phyloP scores from a whole-genome alignment of 2,888 invertebrate species.

The Netelia virgata region DNA sequence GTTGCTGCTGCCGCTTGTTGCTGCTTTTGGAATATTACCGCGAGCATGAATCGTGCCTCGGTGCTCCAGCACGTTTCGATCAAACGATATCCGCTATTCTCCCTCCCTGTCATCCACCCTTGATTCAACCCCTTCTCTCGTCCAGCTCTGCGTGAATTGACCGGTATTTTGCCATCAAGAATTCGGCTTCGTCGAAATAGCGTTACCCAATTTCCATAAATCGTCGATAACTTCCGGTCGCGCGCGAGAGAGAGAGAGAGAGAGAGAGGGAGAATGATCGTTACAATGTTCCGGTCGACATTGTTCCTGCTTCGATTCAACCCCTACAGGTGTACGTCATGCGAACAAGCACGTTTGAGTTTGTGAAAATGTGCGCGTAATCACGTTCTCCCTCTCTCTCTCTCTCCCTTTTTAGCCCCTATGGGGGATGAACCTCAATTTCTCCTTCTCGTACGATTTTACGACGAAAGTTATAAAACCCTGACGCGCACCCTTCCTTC shows the following conservation, averaged over 20 bases:
- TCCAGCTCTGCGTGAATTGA: background rate
- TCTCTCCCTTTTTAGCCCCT: too few relatives aligned
- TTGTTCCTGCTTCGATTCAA: background rate
- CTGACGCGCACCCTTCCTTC: conserved; percentile 8
- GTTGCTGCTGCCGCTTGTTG: conserved; percentile 37
- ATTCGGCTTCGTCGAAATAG: conserved; percentile 59
- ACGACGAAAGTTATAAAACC: conserved; percentile 15
- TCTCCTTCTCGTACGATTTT: conserved; percentile 9
- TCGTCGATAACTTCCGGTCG: conserved; percentile 66
- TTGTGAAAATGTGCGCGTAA: too few relatives aligned
- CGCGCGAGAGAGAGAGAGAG: background rate
- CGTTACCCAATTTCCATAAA: conserved; percentile 69
- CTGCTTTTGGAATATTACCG: conserved; percentile 24
- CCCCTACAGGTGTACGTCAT: background rate
- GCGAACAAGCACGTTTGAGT: too few relatives aligned
- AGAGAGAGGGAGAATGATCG: background rate
- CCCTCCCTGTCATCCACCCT: background rate
- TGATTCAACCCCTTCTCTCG: background rate
- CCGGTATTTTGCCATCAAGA: conserved; percentile 25
- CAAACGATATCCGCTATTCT: conserved; percentile 4
- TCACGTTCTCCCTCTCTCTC: too few relatives aligned
- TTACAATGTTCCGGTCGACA: background rate
- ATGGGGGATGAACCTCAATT: background rate
- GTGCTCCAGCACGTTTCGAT: conserved; percentile 27
- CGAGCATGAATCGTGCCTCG: conserved; percentile 17